phyloP scores from a whole-genome alignment of 2,888 invertebrate genomes.

The Acrocyrtus sp. region DNA sequence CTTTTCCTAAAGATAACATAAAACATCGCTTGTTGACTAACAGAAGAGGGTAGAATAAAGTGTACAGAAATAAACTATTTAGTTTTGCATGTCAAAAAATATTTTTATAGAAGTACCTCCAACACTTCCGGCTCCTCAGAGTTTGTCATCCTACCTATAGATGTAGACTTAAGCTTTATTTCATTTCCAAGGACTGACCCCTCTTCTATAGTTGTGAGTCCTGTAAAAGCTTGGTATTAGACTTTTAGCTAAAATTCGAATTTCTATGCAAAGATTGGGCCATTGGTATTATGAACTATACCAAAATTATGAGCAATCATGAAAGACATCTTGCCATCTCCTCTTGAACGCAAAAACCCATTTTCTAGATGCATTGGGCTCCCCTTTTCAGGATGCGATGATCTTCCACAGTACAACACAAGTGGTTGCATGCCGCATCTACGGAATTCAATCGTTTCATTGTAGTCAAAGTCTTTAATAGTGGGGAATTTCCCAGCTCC shows the following conservation, averaged over 20 bases:
- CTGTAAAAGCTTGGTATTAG: constrained; percentile 44
- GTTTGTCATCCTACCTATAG: constrained; percentile 69
- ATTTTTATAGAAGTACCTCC: constrained; percentile 64
- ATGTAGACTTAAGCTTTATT: constrained; percentile 68
- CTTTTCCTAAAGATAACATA: too few relatives aligned
- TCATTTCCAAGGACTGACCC: constrained; percentile 67
- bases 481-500: constrained; percentile 72
- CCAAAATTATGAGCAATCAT: constrained; percentile 74
- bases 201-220: constrained; percentile 72
- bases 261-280: neutral
- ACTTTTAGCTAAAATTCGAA: neutral
- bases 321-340: constrained; percentile 70
- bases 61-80: neutral
- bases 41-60: too few relatives aligned
- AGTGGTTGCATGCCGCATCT: constrained; percentile 67
- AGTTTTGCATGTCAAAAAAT: neutral
- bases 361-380: constrained; percentile 74
- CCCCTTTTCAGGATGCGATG: constrained; percentile 70
- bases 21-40: too few relatives aligned
- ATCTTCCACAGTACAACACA: constrained; percentile 71
- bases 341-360: constrained; percentile 73
- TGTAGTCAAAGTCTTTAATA: constrained; percentile 71
- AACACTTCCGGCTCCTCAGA: constrained; percentile 71
- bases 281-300: neutral
- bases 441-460: constrained; percentile 66